phyloP scores from a whole-genome alignment of 2,888 invertebrate species.

The Lepidochrysops patricia region DNA sequence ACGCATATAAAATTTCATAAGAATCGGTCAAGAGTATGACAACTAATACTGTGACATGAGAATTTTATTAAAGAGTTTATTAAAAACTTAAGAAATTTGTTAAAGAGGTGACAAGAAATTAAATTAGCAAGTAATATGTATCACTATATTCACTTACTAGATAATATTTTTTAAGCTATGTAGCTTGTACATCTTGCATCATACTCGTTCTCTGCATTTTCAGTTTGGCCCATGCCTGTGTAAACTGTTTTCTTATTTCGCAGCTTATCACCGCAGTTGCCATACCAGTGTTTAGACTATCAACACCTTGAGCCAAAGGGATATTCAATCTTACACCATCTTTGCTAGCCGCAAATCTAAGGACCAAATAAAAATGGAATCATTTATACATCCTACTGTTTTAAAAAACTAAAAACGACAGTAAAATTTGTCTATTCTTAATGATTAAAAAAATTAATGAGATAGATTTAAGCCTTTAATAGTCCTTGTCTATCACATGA shows the following conservation, averaged over 20 bases:
- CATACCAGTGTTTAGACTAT: slow-evolving; percentile 90
- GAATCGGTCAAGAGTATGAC: too few species aligned
- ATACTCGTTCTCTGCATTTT: slow-evolving; percentile 39
- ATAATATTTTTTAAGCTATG: slow-evolving; percentile 24
- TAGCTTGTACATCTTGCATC: slow-evolving; percentile 28
- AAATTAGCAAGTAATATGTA: background rate
- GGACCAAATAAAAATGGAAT: background rate
- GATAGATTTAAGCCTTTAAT: too few species aligned
- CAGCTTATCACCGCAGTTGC: slow-evolving; percentile 89
- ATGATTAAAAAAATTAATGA: too few species aligned
- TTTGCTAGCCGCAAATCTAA: slow-evolving; percentile 70
- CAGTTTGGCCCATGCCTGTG: slow-evolving; percentile 43
- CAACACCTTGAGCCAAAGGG: slow-evolving; percentile 83
- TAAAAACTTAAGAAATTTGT: too few species aligned
- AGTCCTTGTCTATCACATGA: too few species aligned
- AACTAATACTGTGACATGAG: too few species aligned
- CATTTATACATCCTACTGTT: too few species aligned
- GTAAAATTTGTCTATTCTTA: too few species aligned
- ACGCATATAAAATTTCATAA: too few species aligned
- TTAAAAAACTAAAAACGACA: too few species aligned
- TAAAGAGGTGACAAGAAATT: too few species aligned
- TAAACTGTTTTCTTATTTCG: slow-evolving; percentile 83
- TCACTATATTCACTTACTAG: background rate
- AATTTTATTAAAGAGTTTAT: too few species aligned
- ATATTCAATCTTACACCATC: slow-evolving; percentile 82